Percentiles rank a stretch among this genome's conserved stretches.
Evolutionary conservation across 2,797 vertebrate species (phyloP).

Genomic region (Oreochromis grahami): DNA sequence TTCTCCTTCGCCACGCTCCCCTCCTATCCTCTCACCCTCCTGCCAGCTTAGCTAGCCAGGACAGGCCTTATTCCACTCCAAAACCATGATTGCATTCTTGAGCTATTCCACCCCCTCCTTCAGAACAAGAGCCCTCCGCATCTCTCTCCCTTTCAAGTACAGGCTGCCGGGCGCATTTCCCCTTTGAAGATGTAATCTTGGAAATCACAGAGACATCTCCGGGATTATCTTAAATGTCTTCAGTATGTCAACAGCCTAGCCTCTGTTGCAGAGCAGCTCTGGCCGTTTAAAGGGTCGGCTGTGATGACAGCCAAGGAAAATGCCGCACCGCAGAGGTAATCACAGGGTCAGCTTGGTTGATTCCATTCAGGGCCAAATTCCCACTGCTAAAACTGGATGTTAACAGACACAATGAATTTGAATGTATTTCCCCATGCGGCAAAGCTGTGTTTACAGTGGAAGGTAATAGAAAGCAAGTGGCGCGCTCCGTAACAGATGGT

Average conservation of each 20-base stretch:
- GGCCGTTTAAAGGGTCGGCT: constrained; percentile 52
- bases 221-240: constrained; percentile 77
- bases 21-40: constrained; percentile 18
- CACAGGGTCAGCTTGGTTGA: constrained; percentile 55
- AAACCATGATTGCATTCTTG: constrained; percentile 74
- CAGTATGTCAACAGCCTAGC: constrained; percentile 70
- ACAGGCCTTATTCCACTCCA: constrained; percentile 64
- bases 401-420: constrained; percentile 44
- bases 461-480: constrained; percentile 36
- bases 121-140: constrained; percentile 60
- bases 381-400: constrained; percentile 53
- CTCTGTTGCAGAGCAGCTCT: constrained; percentile 32
- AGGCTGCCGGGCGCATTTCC: constrained; percentile 60
- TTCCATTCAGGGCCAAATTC: constrained; percentile 54
- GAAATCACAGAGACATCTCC: constrained; percentile 73
- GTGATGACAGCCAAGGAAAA: constrained; percentile 62
- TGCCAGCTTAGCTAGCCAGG: constrained; percentile 59
- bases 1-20: background rate
- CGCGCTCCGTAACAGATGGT: constrained; percentile 31
- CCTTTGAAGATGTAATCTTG: constrained; percentile 76
- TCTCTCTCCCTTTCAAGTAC: constrained; percentile 70
- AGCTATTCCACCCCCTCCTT: constrained; percentile 65
- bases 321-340: constrained; percentile 57
- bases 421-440: constrained; percentile 28
- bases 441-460: constrained; percentile 40